These are phyloP conservation scores for Latrodectus geometricus DNA, from an alignment of 1,140 invertebrate species.

Conservation along the genomic window DNA sequence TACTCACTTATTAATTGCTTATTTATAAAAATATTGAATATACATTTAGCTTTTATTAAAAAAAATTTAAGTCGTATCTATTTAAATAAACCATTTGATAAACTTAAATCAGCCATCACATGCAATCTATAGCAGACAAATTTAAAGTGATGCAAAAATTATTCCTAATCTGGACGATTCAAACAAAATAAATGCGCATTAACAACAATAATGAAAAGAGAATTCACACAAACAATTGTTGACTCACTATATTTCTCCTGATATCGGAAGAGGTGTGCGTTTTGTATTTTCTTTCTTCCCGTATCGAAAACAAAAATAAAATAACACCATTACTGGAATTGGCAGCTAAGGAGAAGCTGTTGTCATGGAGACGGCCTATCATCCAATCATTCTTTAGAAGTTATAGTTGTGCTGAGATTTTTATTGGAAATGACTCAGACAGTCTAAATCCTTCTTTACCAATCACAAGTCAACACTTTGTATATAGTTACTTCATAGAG, in stretches of 20 bases:
- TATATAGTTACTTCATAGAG: no score
- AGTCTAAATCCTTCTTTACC: constrained; percentile 43
- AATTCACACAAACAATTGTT: no score
- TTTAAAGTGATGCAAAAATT: no score
- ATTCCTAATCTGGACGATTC: not conserved
- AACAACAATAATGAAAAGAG: no score
- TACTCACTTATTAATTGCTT: no score
- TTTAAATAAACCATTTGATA: no score
- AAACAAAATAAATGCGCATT: no score
- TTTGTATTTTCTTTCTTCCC: constrained; percentile 35
- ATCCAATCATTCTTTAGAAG: constrained; percentile 54
- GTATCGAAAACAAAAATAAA: constrained; percentile 15
- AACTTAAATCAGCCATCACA: no score
- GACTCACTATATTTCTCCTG: constrained; percentile 5
- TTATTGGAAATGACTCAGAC: constrained; percentile 48
- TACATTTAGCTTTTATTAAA: no score
- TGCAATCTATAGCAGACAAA: no score
- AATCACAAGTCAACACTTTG: constrained; percentile 26
- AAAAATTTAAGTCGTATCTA: no score
- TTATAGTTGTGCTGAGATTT: constrained; percentile 35
- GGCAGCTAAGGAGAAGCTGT: constrained; percentile 42
- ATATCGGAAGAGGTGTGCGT: not conserved
- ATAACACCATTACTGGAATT: constrained; percentile 32
- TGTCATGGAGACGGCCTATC: constrained; percentile 38
- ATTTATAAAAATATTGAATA: no score